Evolutionary conservation across 2,113 vertebrate species (phyloP).

Genomic region (Cacatua alba): DNA sequence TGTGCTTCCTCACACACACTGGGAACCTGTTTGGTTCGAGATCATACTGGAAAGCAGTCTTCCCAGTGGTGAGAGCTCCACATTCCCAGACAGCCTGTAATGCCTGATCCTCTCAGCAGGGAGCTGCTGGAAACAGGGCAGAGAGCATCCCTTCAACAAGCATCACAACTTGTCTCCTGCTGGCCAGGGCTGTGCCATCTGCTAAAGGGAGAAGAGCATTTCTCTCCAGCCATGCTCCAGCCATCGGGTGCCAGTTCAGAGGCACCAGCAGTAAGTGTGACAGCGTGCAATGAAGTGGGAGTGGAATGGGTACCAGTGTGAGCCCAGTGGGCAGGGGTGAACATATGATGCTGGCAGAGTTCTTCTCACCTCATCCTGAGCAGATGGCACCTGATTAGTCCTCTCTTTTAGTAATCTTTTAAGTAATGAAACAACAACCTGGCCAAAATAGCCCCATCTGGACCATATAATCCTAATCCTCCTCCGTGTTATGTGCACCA

Average conservation of each 20-base stretch:
- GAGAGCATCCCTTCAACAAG: background rate
- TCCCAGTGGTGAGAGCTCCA: background rate
- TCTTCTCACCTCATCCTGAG: conserved; percentile 18
- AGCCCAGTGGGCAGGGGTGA: background rate
- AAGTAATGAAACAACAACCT: conserved; percentile 32
- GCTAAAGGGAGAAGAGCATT: background rate
- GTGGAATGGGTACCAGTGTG: background rate
- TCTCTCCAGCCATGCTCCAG: background rate
- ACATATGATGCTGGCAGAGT: background rate
- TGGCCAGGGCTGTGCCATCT: background rate
- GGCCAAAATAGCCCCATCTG: background rate
- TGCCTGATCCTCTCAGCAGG: background rate
- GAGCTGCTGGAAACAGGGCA: background rate
- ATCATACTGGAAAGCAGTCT: background rate
- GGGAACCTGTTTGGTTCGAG: background rate
- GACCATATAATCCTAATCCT: background rate
- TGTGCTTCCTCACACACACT: background rate
- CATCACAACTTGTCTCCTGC: background rate
- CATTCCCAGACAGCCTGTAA: background rate
- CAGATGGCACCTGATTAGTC: conserved; percentile 45
- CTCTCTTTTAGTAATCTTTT: background rate
- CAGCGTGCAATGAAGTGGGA: background rate
- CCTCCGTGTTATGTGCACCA: background rate
- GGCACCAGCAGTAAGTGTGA: background rate
- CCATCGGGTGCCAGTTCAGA: background rate